Evolutionary conservation across 2,797 vertebrate genomes (phyloP).

Genomic region (Natrix natrix): DNA sequence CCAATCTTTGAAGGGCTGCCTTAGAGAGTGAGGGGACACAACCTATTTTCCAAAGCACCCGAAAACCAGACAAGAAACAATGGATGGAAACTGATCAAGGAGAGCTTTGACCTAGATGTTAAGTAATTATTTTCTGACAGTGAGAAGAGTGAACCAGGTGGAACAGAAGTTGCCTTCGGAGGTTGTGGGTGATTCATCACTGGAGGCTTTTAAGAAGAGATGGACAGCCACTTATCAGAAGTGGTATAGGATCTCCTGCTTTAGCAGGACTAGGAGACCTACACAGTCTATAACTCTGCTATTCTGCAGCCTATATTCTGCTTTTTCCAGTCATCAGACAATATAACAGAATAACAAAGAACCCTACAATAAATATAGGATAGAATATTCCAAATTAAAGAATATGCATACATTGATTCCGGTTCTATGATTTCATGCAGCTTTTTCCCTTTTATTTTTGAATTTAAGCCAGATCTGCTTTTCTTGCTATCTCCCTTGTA

Average conservation of each 20-base stretch:
- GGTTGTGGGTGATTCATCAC: too few species aligned
- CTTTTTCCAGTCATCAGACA: neutral
- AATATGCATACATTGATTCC: neutral
- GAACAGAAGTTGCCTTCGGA: too few species aligned
- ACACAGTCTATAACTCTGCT: neutral
- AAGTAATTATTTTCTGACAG: too few species aligned
- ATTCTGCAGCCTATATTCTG: neutral
- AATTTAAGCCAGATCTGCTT: neutral
- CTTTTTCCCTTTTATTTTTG: neutral
- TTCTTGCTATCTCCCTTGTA: too few species aligned
- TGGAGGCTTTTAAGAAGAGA: neutral
- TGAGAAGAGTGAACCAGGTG: too few species aligned
- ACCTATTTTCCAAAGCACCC: too few species aligned
- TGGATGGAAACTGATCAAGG: too few species aligned
- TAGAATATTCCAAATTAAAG: neutral
- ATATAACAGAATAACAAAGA: neutral
- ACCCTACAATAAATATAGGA: neutral
- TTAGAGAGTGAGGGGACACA: too few species aligned
- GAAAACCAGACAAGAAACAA: too few species aligned
- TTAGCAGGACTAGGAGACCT: neutral
- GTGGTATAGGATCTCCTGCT: neutral
- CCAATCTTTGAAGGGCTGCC: too few species aligned
- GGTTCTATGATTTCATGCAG: neutral
- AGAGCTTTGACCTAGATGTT: too few species aligned
- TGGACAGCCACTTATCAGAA: neutral